Conservation (phyloP, 2,888 invertebrate species). For the Lepidochrysops patricia region DNA sequence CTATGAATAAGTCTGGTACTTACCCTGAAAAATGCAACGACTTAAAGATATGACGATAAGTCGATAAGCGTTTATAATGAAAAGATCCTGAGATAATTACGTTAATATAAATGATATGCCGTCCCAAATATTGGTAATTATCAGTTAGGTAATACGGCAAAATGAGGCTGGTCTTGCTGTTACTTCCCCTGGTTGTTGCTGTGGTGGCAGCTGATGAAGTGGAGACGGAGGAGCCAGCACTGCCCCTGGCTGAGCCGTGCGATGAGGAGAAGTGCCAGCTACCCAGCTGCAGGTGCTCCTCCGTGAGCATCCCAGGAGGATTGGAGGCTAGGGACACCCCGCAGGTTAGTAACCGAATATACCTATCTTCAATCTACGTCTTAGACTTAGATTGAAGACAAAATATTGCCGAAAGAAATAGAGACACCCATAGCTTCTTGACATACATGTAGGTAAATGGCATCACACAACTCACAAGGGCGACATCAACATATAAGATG, state of each 20-base stretch:
- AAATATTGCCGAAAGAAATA: not conserved
- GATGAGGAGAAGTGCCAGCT: slow-evolving; percentile 42
- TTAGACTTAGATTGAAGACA: not conserved
- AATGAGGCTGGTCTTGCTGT: slow-evolving; percentile 19
- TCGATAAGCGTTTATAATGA: slow-evolving; percentile 3
- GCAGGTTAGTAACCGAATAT: slow-evolving; percentile 55
- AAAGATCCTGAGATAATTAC: slow-evolving; percentile 6
- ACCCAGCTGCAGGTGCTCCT: slow-evolving; percentile 62
- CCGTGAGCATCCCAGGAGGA: slow-evolving; percentile 45
- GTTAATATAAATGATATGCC: slow-evolving; percentile 9
- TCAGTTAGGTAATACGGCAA: slow-evolving; percentile 9
- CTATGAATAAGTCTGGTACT: too few species aligned
- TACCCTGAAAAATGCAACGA: not conserved
- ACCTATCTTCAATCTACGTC: too few species aligned
- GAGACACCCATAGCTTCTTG: too few species aligned
- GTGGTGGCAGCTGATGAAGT: slow-evolving; percentile 15
- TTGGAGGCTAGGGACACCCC: slow-evolving; percentile 45
- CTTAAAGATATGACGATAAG: not conserved
- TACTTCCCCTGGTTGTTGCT: slow-evolving; percentile 16
- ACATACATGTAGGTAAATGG: too few species aligned
- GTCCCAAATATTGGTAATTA: not conserved
- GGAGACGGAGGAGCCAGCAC: slow-evolving; percentile 20
- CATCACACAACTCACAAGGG: too few species aligned
- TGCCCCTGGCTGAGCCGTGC: slow-evolving; percentile 33
- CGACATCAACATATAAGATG: too few species aligned